Base-by-base conservation (phyloP, 1,140 invertebrate genomes). In the Proales similis region DNA sequence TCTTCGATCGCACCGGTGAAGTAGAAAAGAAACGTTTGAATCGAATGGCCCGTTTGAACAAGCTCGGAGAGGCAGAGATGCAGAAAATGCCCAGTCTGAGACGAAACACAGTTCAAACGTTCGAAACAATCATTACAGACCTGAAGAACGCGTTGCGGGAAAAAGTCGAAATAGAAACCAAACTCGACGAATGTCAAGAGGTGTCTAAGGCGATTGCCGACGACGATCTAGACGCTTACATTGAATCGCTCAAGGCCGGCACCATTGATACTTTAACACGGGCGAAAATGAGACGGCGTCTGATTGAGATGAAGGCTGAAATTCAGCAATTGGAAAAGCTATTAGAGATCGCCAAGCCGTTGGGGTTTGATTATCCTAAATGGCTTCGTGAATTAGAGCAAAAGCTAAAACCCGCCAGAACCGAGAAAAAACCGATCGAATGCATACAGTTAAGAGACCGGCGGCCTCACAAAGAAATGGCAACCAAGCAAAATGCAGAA, bases 1-100 rank as follows among this genome's bases (percentile, higher is more conserved):
- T 88, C 77, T 80, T 93, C 48, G 94, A 98, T 74, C 78, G 93
- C 67, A 97, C 93, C 7, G 93, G 93, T 5, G 83, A 84, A 47
- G 82, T 96, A 27, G 90, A 94, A 71, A 83, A 83, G 64, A 95
- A 95, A 74, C 77, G 92, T 12, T 14, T 39, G n/a, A 33, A 49
- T 32, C 36, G 62, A 43, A 62, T 57, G 51, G 51, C 51, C 45
- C 14, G 45, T 19, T 36, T 42, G 20, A 42, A 42, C 4, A 57
- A 57, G 32, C 20, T 42, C 19, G 36, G 45, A 20, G 12, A 24
- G 17, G 27, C 36, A 57, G 27, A 14, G 6, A 36, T 14, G 33
- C 9, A 22, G 7, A 39, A 61, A 61, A n/a, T n/a, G n/a, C n/a
- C n/a, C n/a, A n/a, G n/a, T n/a, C n/a, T n/a, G n/a, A n/a, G n/a